Percentiles rank a stretch among this genome's conserved stretches.
These are phyloP conservation scores for Pristiophorus japonicus DNA, from an alignment of 2,113 vertebrate genomes.

Conservation along the genomic window DNA sequence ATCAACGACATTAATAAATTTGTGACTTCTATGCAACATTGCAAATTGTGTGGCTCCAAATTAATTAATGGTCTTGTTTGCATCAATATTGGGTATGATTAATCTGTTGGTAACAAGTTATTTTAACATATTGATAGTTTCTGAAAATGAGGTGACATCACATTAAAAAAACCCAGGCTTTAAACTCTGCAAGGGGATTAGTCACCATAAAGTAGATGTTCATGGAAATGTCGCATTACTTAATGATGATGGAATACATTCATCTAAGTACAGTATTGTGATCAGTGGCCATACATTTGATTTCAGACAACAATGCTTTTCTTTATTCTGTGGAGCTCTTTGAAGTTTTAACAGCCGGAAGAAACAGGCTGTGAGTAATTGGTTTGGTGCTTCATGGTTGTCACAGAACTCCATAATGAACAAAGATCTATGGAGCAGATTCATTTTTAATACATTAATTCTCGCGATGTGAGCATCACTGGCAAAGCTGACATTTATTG, in stretches of 20 bases:
- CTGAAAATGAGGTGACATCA: background rate
- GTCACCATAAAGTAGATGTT: conserved; percentile 17
- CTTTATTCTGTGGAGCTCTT: background rate
- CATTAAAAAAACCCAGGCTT: background rate
- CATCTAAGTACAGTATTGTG: conserved; percentile 14
- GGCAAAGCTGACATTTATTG: background rate
- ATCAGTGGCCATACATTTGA: conserved; percentile 29
- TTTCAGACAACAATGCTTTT: conserved; percentile 30
- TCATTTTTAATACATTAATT: background rate
- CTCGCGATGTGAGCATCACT: background rate
- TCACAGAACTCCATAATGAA: background rate
- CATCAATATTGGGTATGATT: background rate
- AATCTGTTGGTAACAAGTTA: background rate
- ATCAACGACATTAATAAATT: background rate
- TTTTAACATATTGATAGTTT: background rate
- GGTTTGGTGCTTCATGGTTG: background rate
- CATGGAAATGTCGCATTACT: background rate
- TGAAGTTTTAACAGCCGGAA: conserved; percentile 20
- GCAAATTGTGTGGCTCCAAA: background rate
- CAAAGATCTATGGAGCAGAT: background rate
- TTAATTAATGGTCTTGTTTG: background rate
- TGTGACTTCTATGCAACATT: background rate
- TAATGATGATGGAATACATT: conserved; percentile 37
- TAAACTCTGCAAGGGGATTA: background rate
- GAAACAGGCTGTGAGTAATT: conserved; percentile 22